Evolutionary conservation across 2,797 vertebrate genomes (phyloP).

Genomic region (Peromyscus eremicus): DNA sequence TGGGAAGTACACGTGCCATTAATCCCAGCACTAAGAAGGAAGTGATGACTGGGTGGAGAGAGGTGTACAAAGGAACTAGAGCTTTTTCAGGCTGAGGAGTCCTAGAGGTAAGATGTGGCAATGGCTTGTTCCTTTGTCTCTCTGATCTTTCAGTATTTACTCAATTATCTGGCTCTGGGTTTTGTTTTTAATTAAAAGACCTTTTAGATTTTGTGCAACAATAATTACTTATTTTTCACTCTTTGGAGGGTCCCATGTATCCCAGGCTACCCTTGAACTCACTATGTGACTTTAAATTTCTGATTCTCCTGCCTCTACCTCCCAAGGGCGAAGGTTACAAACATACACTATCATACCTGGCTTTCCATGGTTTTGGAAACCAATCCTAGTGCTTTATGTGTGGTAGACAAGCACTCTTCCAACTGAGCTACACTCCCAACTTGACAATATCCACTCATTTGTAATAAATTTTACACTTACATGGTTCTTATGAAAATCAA

Average conservation of each 20-base stretch:
- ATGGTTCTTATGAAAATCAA: slow-evolving; percentile 36
- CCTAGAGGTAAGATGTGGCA: too few species aligned
- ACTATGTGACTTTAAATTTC: background rate
- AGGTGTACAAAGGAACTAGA: too few species aligned
- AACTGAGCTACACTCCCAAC: background rate
- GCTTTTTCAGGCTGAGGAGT: too few species aligned
- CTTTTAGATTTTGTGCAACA: too few species aligned
- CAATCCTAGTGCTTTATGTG: too few species aligned
- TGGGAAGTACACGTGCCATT: too few species aligned
- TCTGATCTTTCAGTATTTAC: too few species aligned
- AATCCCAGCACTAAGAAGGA: too few species aligned
- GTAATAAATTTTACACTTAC: background rate
- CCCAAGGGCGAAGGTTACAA: background rate
- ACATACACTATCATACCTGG: background rate
- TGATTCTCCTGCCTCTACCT: background rate
- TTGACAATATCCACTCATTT: background rate
- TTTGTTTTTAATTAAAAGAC: too few species aligned
- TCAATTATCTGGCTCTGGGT: too few species aligned
- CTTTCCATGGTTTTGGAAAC: background rate
- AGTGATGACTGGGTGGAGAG: too few species aligned
- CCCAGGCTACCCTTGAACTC: background rate
- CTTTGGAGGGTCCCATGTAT: background rate
- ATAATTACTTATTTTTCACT: background rate
- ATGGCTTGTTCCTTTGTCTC: too few species aligned
- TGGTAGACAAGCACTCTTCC: background rate